Conservation (phyloP, 2,113 vertebrate species). For the Myiozetetes cayanensis region DNA sequence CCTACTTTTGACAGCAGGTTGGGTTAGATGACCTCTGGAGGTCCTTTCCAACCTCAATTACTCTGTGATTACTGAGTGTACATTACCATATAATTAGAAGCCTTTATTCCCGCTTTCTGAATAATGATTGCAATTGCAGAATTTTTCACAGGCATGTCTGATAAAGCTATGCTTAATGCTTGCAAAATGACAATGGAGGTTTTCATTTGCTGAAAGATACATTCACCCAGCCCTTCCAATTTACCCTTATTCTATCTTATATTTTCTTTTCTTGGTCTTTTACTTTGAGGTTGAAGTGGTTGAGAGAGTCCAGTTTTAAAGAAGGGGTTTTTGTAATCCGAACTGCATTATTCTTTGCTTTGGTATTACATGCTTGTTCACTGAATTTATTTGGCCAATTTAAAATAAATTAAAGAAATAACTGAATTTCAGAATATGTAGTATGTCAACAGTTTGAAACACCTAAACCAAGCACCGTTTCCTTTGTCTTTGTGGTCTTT, state of each 20-base stretch:
- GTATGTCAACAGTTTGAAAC: neutral
- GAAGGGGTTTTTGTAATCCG: neutral
- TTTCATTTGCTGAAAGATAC: neutral
- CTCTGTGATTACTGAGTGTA: neutral
- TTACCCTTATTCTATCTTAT: neutral
- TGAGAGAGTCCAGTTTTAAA: neutral
- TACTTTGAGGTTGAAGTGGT: neutral
- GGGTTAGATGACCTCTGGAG: neutral
- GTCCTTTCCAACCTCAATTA: neutral
- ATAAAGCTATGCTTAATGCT: neutral
- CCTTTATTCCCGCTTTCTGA: neutral
- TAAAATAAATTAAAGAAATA: neutral
- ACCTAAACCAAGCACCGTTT: neutral
- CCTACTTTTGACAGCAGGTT: neutral
- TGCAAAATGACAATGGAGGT: neutral
- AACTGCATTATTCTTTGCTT: neutral
- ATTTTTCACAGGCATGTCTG: neutral
- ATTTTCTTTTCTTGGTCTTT: neutral
- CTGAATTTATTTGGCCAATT: neutral
- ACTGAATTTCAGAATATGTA: neutral
- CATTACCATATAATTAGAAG: neutral
- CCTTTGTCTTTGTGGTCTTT: neutral
- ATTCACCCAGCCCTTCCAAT: neutral
- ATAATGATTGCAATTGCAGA: neutral
- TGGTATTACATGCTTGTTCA: neutral